These are phyloP conservation scores for Trichoplusia ni DNA, from an alignment of 1,140 invertebrate genomes.

Conservation along the genomic window DNA sequence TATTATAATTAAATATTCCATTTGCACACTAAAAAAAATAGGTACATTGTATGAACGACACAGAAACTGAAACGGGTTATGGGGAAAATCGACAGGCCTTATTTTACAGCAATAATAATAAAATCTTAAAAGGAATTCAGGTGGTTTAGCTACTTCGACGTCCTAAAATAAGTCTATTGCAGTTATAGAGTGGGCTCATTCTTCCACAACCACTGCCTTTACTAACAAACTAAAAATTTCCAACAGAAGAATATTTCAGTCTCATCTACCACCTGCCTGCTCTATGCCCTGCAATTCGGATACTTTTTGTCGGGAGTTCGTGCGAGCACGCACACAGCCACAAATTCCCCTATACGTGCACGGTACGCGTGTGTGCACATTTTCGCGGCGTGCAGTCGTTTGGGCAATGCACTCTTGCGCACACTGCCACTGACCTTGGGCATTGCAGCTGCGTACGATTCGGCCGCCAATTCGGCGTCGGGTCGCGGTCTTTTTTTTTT, in stretches of 20 bases:
- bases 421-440: slow-evolving; percentile 70
- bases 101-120: too few species aligned
- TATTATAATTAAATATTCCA: too few species aligned
- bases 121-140: too few species aligned
- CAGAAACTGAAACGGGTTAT: too few species aligned
- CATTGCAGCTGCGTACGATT: slow-evolving; percentile 58
- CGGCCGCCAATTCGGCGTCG: slow-evolving; percentile 47
- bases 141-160: too few species aligned
- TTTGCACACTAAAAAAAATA: too few species aligned
- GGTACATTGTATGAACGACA: too few species aligned
- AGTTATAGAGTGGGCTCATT: too few species aligned
- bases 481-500: slow-evolving; percentile 21
- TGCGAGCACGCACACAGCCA: slow-evolving; percentile 41
- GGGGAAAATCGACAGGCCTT: too few species aligned
- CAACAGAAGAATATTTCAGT: not conserved
- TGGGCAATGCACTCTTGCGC: slow-evolving; percentile 71
- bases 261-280: slow-evolving; percentile 21
- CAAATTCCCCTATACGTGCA: slow-evolving; percentile 2
- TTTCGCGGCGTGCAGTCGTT: slow-evolving; percentile 58
- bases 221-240: not conserved
- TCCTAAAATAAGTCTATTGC: too few species aligned
- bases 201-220: not conserved
- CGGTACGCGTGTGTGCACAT: slow-evolving; percentile 45
- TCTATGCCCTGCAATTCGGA: slow-evolving; percentile 62
- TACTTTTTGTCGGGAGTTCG: slow-evolving; percentile 56